Conservation (phyloP, 2,113 vertebrate species). For the Spea multiplicata region DNA sequence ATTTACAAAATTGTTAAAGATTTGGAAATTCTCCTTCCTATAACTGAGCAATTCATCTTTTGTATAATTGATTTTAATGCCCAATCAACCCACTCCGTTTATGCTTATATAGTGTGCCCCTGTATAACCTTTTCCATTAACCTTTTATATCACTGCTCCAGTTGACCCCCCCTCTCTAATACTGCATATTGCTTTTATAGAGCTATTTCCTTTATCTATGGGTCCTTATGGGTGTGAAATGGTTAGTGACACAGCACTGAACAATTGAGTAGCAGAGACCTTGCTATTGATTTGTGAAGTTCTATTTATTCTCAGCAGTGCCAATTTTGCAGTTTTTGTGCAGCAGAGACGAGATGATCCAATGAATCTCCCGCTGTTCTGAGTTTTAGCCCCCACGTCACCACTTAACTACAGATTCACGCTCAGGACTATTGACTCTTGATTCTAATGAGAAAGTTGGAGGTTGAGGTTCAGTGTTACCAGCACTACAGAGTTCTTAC, state of each 20-base stretch:
- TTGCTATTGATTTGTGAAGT: constrained; percentile 28
- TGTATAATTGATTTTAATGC: no score
- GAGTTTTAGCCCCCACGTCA: constrained; percentile 5
- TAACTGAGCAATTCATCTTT: no score
- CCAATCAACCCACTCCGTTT: no score
- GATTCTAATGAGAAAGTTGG: constrained; percentile 13
- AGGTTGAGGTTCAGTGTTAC: background rate
- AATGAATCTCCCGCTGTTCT: constrained; percentile 27
- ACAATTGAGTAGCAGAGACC: constrained; percentile 21
- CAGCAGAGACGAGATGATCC: constrained; percentile 21
- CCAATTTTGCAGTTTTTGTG: constrained; percentile 37
- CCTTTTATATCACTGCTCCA: background rate
- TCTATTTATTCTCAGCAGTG: constrained; percentile 29
- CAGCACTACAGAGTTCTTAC: constrained; percentile 5
- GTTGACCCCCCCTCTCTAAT: background rate
- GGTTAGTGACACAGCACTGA: constrained; percentile 17
- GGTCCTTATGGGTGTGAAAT: background rate
- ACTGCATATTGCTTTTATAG: background rate
- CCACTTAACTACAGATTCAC: constrained; percentile 18
- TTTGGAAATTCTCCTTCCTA: no score
- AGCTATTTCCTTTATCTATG: background rate
- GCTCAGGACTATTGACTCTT: constrained; percentile 23
- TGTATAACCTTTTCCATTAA: background rate
- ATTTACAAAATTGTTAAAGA: no score
- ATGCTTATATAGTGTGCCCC: no score